These are phyloP conservation scores for Platanista minor DNA, from an alignment of 2,113 vertebrate genomes.

Conservation along the genomic window DNA sequence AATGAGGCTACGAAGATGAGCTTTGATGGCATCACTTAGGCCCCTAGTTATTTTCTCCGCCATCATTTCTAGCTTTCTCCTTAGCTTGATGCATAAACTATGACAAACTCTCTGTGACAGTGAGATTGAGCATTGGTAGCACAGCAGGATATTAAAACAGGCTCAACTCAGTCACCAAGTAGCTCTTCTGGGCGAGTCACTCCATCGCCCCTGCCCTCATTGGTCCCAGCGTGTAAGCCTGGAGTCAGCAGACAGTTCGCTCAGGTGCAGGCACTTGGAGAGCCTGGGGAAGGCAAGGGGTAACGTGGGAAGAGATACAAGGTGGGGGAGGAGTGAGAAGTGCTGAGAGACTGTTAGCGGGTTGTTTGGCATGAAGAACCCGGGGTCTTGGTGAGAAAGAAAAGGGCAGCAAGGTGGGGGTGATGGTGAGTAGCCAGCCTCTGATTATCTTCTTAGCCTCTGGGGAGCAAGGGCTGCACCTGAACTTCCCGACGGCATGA, in stretches of 20 bases:
- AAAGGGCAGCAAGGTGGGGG: not conserved
- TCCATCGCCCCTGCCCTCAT: not conserved
- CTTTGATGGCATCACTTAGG: not conserved
- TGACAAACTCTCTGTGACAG: not conserved
- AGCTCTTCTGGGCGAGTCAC: not conserved
- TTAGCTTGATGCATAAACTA: not conserved
- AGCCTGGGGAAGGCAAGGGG: not conserved
- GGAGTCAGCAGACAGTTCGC: not conserved
- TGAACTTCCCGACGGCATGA: not conserved
- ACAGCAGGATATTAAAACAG: not conserved
- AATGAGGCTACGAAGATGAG: constrained; percentile 61
- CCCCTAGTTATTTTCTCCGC: not conserved
- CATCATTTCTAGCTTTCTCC: not conserved
- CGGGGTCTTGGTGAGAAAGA: not conserved
- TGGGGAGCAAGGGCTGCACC: not conserved
- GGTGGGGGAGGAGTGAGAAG: not conserved
- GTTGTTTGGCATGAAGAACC: not conserved
- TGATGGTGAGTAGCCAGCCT: not conserved
- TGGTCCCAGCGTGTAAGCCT: not conserved
- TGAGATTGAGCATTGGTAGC: accelerated
- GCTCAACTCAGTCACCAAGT: not conserved
- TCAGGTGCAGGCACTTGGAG: not conserved
- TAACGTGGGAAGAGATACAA: not conserved
- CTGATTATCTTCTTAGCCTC: not conserved
- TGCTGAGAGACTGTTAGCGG: not conserved